phyloP scores from a whole-genome alignment of 2,888 invertebrate genomes.

The Danaus chrysippus region DNA sequence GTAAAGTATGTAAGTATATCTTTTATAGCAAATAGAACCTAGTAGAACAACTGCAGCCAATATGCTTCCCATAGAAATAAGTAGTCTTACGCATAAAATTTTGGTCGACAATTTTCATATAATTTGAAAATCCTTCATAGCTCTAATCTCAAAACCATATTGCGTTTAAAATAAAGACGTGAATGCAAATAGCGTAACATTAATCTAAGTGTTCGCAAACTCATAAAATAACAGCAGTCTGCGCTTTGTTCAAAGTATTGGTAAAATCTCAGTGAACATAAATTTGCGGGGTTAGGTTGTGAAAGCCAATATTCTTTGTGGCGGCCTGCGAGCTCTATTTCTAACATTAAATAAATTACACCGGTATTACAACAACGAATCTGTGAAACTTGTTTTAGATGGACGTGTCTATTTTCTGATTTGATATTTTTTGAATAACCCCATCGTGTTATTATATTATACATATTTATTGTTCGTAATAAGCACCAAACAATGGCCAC shows the following conservation, averaged over 20 bases:
- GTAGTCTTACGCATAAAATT: too few relatives aligned
- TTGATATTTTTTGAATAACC: conserved; percentile 60
- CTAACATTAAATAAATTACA: conserved; percentile 78
- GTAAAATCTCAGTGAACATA: conserved; percentile 72
- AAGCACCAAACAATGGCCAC: too few relatives aligned
- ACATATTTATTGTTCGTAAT: too few relatives aligned
- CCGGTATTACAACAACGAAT: conserved; percentile 77
- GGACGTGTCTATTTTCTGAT: conserved; percentile 63
- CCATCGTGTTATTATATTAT: conserved; percentile 38
- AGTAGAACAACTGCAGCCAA: too few relatives aligned
- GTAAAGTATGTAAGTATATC: too few relatives aligned
- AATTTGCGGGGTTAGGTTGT: conserved; percentile 75
- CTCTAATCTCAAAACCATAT: conserved; percentile 7
- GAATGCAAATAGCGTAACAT: conserved; percentile 18
- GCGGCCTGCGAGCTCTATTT: conserved; percentile 65
- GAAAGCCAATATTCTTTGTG: conserved; percentile 78
- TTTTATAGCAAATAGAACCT: too few relatives aligned
- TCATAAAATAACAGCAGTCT: conserved; percentile 32
- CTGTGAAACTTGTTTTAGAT: conserved; percentile 65
- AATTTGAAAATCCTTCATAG: background rate
- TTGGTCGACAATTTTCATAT: too few relatives aligned
- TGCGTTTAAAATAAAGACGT: conserved; percentile 17
- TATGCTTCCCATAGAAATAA: too few relatives aligned
- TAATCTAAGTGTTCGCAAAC: conserved; percentile 21
- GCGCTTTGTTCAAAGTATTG: conserved; percentile 58